Base-by-base conservation (phyloP, 2,113 vertebrate genomes). In the Ammodramus savannarum region DNA sequence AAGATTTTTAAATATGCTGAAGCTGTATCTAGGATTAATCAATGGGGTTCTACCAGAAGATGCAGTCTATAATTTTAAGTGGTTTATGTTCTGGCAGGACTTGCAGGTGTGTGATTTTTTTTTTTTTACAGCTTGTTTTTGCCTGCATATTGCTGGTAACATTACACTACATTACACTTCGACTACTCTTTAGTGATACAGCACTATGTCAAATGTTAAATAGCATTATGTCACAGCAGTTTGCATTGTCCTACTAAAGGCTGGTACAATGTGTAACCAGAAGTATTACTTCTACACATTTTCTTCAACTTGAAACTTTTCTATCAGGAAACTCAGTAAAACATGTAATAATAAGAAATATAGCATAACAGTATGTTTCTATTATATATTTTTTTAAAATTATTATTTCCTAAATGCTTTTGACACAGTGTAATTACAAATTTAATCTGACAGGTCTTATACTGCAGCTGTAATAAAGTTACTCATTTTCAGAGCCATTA, bases 401-500 rank as follows among this genome's bases (percentile, higher is more conserved):
- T 54, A 31, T 73, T 82, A 16, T 85, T 94, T 91, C 43, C 6
- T 80, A 67, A 87, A 76, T 16, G 4, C 20, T 36, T 65, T 86
- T 86, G 68, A 77, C 58, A 43, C 0, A 1, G 5, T 76, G 59
- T 71, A 94, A 96, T 87, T 83, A 32, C 14, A 85, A 80, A 73
- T 86, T 93, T 87, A 80, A 77, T 90, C 61, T 83, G 59, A 59
- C 32, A 39, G 14, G 13, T 74, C 10, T 88, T 72, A 71, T 49
- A 75, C 10, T 87, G 46, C 36, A 83, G 59, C 18, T 88, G 27
- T 77, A 76, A 94, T 69, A 89, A 94, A 95, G 32, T 76, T 85
- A 73, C 65, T 94, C 3, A 63, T 88, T 87, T 96, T 95, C 87
- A 90, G 75, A 96, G 13, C 51, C 67, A 73, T 95, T 83, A 95